These are phyloP conservation scores for Horisme vitalbata DNA, from an alignment of 2,888 invertebrate genomes.

Conservation along the genomic window DNA sequence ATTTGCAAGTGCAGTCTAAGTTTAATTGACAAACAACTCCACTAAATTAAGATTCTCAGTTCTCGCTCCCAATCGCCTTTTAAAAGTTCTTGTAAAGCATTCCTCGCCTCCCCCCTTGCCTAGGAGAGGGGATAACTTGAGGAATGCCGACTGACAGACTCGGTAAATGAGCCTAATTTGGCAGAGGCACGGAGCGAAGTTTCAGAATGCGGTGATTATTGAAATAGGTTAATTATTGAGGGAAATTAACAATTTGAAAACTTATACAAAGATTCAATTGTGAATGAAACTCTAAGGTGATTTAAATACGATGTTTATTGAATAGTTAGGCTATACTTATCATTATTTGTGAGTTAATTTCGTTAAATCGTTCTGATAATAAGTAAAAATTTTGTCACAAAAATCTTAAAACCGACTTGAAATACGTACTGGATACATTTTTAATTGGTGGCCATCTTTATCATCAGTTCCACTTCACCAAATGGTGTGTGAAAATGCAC, in stretches of 20 bases:
- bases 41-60: slow-evolving; percentile 19
- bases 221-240: slow-evolving; percentile 28
- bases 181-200: slow-evolving; percentile 54
- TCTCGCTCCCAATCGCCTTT: slow-evolving; percentile 20
- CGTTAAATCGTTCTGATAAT: too few species aligned
- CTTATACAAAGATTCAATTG: slow-evolving; percentile 2
- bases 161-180: slow-evolving; percentile 70
- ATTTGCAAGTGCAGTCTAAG: background rate
- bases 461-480: too few species aligned
- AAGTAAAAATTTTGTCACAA: too few species aligned
- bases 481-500: too few species aligned
- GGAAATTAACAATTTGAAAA: slow-evolving; percentile 25
- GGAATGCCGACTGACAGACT: slow-evolving; percentile 33
- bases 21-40: slow-evolving; percentile 8
- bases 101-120: background rate
- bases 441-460: too few species aligned
- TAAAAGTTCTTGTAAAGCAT: slow-evolving; percentile 25
- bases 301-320: too few species aligned
- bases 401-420: too few species aligned
- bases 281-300: too few species aligned
- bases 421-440: too few species aligned
- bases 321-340: too few species aligned
- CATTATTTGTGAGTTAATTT: too few species aligned
- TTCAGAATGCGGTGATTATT: slow-evolving; percentile 25
- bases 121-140: slow-evolving; percentile 7